Conservation (phyloP, 2,113 vertebrate species). For the Mastomys natalensis region DNA sequence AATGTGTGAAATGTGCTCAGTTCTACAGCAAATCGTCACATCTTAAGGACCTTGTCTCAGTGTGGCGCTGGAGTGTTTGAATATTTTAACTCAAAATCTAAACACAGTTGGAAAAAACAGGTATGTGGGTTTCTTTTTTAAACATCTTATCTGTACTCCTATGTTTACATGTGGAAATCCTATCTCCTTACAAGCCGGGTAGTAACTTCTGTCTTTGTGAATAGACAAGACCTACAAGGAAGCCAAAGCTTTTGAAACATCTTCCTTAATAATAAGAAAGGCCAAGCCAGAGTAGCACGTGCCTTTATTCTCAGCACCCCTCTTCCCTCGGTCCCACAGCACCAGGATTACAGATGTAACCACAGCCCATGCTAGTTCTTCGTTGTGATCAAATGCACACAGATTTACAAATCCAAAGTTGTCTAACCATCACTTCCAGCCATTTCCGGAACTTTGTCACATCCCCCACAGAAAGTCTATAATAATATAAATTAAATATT, state of each 20-base stretch:
- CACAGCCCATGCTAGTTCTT: neutral
- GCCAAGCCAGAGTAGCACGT: neutral
- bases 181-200: neutral
- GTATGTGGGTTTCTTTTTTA: slow-evolving; percentile 80
- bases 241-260: neutral
- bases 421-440: neutral
- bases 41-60: slow-evolving; percentile 91
- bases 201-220: slow-evolving; percentile 5
- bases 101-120: slow-evolving; percentile 92
- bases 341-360: neutral
- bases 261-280: neutral
- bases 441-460: neutral
- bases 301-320: neutral
- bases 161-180: neutral
- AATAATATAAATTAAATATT: neutral
- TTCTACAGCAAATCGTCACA: slow-evolving; percentile 91
- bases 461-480: neutral
- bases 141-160: slow-evolving; percentile 50
- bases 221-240: neutral
- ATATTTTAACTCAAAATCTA: slow-evolving; percentile 92
- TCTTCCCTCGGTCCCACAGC: neutral
- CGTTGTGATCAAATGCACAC: neutral
- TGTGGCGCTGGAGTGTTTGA: slow-evolving; percentile 92
- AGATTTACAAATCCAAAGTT: neutral
- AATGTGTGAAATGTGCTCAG: slow-evolving; percentile 83